phyloP scores from a whole-genome alignment of 1,140 invertebrate species.

The Meloidogyne chitwoodi region DNA sequence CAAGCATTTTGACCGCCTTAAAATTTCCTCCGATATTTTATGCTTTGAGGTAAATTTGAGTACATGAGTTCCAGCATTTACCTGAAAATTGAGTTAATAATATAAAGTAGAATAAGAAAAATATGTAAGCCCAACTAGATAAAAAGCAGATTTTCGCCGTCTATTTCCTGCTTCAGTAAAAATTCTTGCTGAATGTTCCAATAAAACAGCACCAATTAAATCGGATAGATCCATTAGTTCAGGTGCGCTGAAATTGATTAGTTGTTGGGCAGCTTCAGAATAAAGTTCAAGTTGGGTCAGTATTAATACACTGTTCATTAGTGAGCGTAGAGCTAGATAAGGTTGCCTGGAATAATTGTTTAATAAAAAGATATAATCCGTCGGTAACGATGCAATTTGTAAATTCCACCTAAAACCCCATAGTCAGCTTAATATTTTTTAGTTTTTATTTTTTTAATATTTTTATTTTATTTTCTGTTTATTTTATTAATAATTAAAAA shows the following conservation, averaged over 20 bases:
- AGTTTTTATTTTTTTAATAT: too few species aligned
- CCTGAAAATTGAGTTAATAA: neutral
- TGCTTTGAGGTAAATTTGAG: neutral
- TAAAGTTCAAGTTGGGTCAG: constrained; percentile 26
- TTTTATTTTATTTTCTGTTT: too few species aligned
- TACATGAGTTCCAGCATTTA: constrained; percentile 2
- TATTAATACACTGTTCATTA: constrained; percentile 21
- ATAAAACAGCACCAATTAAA: constrained; percentile 23
- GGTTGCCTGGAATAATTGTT: constrained; percentile 28
- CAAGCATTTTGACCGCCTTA: neutral
- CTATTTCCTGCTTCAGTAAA: constrained; percentile 10
- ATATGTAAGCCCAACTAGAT: neutral
- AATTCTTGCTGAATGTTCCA: constrained; percentile 30
- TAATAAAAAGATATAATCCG: too few species aligned
- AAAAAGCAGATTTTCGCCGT: constrained; percentile 14
- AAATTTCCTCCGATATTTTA: neutral
- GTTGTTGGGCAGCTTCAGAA: constrained; percentile 26
- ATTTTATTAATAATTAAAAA: too few species aligned
- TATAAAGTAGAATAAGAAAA: neutral
- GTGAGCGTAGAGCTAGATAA: constrained; percentile 28
- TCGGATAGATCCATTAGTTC: constrained; percentile 11
- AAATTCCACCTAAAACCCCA: too few species aligned
- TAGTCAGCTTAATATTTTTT: too few species aligned
- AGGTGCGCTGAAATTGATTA: constrained; percentile 10
- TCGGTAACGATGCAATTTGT: too few species aligned